Percentiles rank a stretch among this genome's conserved stretches.
phyloP scores from a whole-genome alignment of 2,797 vertebrate genomes.

The Typhlichthys subterraneus region DNA sequence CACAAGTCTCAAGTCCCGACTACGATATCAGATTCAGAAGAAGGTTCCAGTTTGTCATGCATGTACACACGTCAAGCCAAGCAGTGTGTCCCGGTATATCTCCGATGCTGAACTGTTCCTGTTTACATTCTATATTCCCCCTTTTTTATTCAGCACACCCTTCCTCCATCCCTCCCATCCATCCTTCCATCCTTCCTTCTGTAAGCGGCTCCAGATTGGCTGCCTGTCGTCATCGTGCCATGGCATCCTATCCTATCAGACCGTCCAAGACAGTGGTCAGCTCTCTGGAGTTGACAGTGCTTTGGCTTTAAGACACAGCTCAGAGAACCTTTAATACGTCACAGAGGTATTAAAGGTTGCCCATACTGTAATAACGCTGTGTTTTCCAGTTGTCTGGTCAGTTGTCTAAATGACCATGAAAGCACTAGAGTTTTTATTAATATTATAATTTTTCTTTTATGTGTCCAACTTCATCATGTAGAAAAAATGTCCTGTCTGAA shows the following conservation, averaged over 20 bases:
- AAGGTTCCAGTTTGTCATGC: too few species aligned
- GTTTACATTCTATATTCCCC: conserved; percentile 34
- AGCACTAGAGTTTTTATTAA: too few species aligned
- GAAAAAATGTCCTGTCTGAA: too few species aligned
- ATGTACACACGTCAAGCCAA: too few species aligned
- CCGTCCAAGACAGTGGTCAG: conserved; percentile 1
- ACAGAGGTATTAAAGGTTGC: too few species aligned
- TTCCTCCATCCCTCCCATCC: conserved; percentile 26
- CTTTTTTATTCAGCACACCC: conserved; percentile 18
- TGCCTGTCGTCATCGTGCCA: background rate
- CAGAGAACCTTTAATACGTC: background rate
- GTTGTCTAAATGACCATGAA: too few species aligned
- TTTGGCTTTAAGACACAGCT: background rate
- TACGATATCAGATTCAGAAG: too few species aligned
- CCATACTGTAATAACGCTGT: too few species aligned
- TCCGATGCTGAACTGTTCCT: background rate
- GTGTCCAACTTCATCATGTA: too few species aligned
- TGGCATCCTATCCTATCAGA: background rate
- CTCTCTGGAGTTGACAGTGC: background rate
- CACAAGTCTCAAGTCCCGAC: too few species aligned
- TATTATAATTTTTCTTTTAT: too few species aligned
- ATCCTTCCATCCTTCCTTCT: background rate
- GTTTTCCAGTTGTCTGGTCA: too few species aligned
- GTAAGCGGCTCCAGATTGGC: background rate
- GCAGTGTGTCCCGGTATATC: background rate